Evolutionary conservation across 1,140 invertebrate species (phyloP).

Genomic region (Aphelinus atriplicis): DNA sequence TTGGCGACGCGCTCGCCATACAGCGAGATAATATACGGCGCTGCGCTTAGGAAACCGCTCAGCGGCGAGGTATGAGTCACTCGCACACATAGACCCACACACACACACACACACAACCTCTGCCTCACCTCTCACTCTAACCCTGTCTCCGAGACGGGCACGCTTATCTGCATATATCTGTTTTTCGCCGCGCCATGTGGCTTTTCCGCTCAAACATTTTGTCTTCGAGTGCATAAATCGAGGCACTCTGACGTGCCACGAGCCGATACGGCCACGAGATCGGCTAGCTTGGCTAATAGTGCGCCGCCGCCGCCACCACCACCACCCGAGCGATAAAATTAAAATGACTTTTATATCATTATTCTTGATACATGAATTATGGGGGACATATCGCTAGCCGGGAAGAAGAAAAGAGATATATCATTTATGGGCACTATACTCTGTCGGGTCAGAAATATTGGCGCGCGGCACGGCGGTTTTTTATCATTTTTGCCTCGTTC

Average conservation of each 20-base stretch:
- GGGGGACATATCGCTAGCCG: background rate
- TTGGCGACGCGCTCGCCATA: conserved; percentile 25
- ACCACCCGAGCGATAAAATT: conserved; percentile 21
- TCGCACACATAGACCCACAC: conserved; percentile 13
- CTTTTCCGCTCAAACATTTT: conserved; percentile 20
- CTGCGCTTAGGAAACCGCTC: conserved; percentile 22
- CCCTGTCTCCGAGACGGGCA: background rate
- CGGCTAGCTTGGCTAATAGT: background rate
- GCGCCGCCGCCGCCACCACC: too few relatives aligned
- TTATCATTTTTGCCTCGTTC: too few relatives aligned
- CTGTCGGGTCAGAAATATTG: too few relatives aligned
- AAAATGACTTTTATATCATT: conserved; percentile 36
- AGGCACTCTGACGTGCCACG: conserved; percentile 29
- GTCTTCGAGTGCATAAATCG: conserved; percentile 37
- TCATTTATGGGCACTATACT: too few relatives aligned
- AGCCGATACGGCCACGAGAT: conserved; percentile 28
- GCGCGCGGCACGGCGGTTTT: too few relatives aligned
- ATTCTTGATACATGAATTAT: conserved; percentile 26
- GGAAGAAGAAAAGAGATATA: background rate
- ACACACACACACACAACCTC: conserved; percentile 23
- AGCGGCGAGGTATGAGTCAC: conserved; percentile 28
- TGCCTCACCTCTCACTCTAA: background rate
- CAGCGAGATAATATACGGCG: conserved; percentile 35
- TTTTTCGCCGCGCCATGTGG: background rate
- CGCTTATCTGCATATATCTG: conserved; percentile 16